Evolutionary conservation across 2,797 vertebrate genomes (phyloP), one percentile per base, ranked within the genome.

Genomic region (Pogonophryne albipinna): DNA sequence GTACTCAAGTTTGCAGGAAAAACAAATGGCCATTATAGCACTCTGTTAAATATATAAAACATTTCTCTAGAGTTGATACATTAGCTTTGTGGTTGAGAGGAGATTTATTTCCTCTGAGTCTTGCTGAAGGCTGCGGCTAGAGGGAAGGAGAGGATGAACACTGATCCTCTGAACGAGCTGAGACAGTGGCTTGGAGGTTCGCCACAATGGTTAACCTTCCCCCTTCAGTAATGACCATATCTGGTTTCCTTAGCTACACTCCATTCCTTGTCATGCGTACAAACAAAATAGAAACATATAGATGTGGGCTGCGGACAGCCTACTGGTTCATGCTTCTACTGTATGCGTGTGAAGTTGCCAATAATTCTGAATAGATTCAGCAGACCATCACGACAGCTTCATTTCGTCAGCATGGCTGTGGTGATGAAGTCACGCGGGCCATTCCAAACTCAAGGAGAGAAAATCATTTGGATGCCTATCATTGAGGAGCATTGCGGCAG

Each of bases 181-280:
- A 94, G 92, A 91, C 90, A 88, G 89, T 88, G 94, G 93, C 89
- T 91, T 94, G 94, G 93, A 91, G 90, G 87, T 90, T 89, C 80
- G 92, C 93, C 93, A 91, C 91, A 86, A 83, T 92, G 93, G 92
- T 92, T 91, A 91, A 92, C 88, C 87, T 91, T 88, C 87, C 80
- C 80, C 82, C 75, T 68, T 68, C 90, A 85, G 85, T 93, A 93
- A 93, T 93, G 85, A 90, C 90, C 82, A 86, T 93, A 93, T 94
- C 93, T 93, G 92, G 87, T 94, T 93, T 93, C 90, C 70, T 71
- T 13, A 77, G 82, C 83, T 80, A 74, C 79, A 69, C 74, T 78
- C 67, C n/a, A 42, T 76, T 89, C 78, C 51, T 66, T 67, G 80
- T 68, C 61, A 59, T 75, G 74, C 71, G 55, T 53, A 62, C 38